These are phyloP conservation scores for Dryobota labecula DNA, from an alignment of 2,888 invertebrate genomes.

Conservation along the genomic window DNA sequence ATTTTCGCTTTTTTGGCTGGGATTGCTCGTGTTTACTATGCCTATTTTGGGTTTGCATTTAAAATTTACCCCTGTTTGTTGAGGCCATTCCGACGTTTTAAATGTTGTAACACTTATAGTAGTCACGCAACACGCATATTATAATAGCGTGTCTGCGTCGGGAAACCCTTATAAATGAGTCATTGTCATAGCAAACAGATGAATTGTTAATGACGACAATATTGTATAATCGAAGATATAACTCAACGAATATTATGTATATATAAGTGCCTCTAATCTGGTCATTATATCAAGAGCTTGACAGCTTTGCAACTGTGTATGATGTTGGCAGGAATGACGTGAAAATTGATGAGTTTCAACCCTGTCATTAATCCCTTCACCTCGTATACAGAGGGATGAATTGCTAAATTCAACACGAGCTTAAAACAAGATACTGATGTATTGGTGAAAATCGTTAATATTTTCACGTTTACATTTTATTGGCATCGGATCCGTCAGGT, in stretches of 20 bases:
- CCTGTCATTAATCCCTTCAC: slow-evolving; percentile 55
- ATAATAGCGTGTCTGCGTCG: slow-evolving; percentile 47
- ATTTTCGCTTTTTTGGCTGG: slow-evolving; percentile 19
- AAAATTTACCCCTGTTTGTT: slow-evolving; percentile 38
- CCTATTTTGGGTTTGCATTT: slow-evolving; percentile 14
- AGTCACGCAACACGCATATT: slow-evolving; percentile 55
- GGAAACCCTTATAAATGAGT: slow-evolving; percentile 57
- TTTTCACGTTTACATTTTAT: neutral
- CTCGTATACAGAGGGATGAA: slow-evolving; percentile 49
- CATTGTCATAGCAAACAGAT: slow-evolving; percentile 46
- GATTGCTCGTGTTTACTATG: slow-evolving; percentile 13
- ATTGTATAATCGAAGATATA: slow-evolving; percentile 39
- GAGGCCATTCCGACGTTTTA: slow-evolving; percentile 28
- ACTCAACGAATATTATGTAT: slow-evolving; percentile 8
- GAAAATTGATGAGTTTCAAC: slow-evolving; percentile 57
- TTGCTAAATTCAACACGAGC: slow-evolving; percentile 44
- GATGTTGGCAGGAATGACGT: slow-evolving; percentile 36
- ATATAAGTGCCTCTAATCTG: slow-evolving; percentile 18
- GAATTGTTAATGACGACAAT: slow-evolving; percentile 39
- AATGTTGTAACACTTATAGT: slow-evolving; percentile 47
- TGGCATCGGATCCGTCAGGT: no score
- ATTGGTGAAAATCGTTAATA: slow-evolving; percentile 4
- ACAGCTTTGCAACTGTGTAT: slow-evolving; percentile 32
- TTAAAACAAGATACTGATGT: slow-evolving; percentile 13
- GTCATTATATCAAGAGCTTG: slow-evolving; percentile 28